Percentiles rank a stretch among this genome's conserved stretches.
Conservation (phyloP, 2,888 invertebrate genomes). For the Bibio marci region DNA sequence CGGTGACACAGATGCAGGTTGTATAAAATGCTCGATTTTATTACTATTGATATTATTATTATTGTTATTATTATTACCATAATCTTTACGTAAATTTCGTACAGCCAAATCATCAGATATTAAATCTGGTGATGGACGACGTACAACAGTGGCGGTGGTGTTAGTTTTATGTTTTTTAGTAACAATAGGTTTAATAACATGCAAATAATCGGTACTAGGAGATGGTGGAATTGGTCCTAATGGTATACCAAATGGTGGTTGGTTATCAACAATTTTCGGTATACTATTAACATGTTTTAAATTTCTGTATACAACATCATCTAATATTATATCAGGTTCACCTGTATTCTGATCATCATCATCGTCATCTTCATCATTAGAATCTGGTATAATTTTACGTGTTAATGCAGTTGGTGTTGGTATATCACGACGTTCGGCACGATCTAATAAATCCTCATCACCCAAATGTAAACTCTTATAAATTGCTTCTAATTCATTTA, state of each 20-base stretch:
- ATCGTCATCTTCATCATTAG: conserved; percentile 31
- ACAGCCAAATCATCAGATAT: conserved; percentile 79
- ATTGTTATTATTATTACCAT: too few species aligned
- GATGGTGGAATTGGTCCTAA: conserved; percentile 60
- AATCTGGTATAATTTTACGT: conserved; percentile 39
- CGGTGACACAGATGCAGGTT: conserved; percentile 23
- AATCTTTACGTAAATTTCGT: conserved; percentile 67
- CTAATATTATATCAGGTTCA: conserved; percentile 66
- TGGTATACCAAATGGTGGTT: conserved; percentile 83
- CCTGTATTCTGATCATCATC: conserved; percentile 35
- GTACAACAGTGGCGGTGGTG: conserved; percentile 38
- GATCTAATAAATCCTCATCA: conserved; percentile 64
- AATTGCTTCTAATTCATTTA: conserved; percentile 80
- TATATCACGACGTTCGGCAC: conserved; percentile 55
- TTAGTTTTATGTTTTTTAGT: conserved; percentile 23
- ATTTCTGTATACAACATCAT: conserved; percentile 71
- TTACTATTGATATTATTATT: conserved; percentile 16
- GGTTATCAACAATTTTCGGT: conserved; percentile 56
- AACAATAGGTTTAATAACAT: conserved; percentile 42
- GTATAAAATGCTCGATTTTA: conserved; percentile 29
- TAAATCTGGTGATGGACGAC: conserved; percentile 42
- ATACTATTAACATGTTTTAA: conserved; percentile 60
- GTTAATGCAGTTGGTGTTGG: conserved; percentile 27
- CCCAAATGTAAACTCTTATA: conserved; percentile 73
- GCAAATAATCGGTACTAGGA: conserved; percentile 68